Base-by-base conservation (phyloP, 2,113 vertebrate genomes). In the Oophaga pumilio region DNA sequence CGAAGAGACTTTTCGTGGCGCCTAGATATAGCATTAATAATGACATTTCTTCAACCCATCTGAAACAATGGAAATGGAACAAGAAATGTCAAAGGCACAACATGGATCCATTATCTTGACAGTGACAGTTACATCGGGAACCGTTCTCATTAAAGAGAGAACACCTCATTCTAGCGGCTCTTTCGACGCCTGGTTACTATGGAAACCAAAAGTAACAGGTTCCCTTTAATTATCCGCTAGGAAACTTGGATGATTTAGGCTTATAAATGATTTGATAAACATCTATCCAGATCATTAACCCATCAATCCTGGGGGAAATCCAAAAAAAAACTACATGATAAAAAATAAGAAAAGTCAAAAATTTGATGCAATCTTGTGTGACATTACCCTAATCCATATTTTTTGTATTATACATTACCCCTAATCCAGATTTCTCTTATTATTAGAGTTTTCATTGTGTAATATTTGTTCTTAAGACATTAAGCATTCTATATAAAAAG, bases 41-140 rank as follows among this genome's bases (percentile, higher is more conserved):
- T 92, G 91, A 91, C 89, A 92, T 92, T 92, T 86, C 85, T 85
- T 84, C 26, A 85, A 89, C 82, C 79, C 66, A 85, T 24, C 76
- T 84, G 87, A 90, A 89, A 68, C 8, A 85, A 90, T 69, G 22
- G 52, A 73, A 89, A 85, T 71, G 60, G 88, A 89, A 82, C 83
- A 89, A 64, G 76, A 49, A 73, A 76, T 87, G 89, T 90, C 80
- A 92, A 90, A 91, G 86, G 89, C 89, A 87, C 89, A 89, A 92
- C 89, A 90, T 89, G 91, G 91, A 91, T 90, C 91, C 89, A 89
- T 93, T 93, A 89, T 92, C 89, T 88, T 90, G 88, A 90, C 85
- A 90, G 87, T 0, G 28, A 90, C 62, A 89, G 85, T 90, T 87
- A 91, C 85, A 91, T 90, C 81, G 90, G 90, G 90, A 90, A 89